Evolutionary conservation across 1,140 invertebrate species (phyloP).

Genomic region (Homarus americanus): DNA sequence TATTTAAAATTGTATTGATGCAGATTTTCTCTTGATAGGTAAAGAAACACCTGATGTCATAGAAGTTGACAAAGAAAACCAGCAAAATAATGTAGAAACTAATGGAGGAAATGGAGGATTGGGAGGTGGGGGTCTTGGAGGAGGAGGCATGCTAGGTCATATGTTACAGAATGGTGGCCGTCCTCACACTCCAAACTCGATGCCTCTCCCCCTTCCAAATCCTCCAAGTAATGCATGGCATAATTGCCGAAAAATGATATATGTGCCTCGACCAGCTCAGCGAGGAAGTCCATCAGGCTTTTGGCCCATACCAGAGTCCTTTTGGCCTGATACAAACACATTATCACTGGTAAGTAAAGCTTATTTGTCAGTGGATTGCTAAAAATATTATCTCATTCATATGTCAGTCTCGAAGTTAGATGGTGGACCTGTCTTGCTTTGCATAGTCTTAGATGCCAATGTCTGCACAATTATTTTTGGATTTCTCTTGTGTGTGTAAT

Average conservation of each 20-base stretch:
- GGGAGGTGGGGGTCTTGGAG: slow-evolving; percentile 27
- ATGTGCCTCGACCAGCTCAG: slow-evolving; percentile 94
- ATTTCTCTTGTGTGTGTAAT: too few relatives aligned
- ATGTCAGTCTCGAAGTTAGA: too few relatives aligned
- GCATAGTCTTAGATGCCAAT: too few relatives aligned
- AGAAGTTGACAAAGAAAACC: slow-evolving; percentile 73
- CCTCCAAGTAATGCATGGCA: slow-evolving; percentile 84
- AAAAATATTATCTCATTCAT: too few relatives aligned
- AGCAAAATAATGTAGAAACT: slow-evolving; percentile 68
- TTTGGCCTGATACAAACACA: slow-evolving; percentile 94
- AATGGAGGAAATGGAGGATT: slow-evolving; percentile 45
- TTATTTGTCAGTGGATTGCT: neutral
- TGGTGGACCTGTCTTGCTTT: too few relatives aligned
- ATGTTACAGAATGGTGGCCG: slow-evolving; percentile 64
- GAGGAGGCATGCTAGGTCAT: slow-evolving; percentile 55
- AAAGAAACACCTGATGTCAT: slow-evolving; percentile 72
- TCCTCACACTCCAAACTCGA: slow-evolving; percentile 68
- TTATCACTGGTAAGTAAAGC: slow-evolving; percentile 82
- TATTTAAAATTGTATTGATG: neutral
- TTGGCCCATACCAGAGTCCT: slow-evolving; percentile 99
- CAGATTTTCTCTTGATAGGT: slow-evolving; percentile 33
- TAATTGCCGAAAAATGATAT: slow-evolving; percentile 92
- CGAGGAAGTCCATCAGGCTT: slow-evolving; percentile 96
- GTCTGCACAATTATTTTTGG: too few relatives aligned
- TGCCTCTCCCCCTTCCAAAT: slow-evolving; percentile 45